Percentiles rank a stretch among this genome's conserved stretches.
These are phyloP conservation scores for Trachymyrmex septentrionalis DNA, from an alignment of 1,140 invertebrate species.

Conservation along the genomic window DNA sequence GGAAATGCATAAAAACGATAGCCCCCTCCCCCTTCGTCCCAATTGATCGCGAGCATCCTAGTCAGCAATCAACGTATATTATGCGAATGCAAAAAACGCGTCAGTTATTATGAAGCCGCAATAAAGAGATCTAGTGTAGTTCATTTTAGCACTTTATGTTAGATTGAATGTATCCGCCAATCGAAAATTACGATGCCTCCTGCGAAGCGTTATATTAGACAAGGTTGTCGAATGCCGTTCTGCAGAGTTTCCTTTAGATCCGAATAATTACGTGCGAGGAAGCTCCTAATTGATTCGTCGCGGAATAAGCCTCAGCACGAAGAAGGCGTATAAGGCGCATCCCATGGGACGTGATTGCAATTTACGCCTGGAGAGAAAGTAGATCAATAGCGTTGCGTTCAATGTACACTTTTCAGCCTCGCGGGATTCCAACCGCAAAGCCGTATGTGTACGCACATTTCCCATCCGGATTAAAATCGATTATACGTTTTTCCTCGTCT, in stretches of 20 bases:
- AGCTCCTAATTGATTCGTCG: slow-evolving; percentile 58
- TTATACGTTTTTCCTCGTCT: neutral
- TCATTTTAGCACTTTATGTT: neutral
- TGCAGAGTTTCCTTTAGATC: slow-evolving; percentile 1
- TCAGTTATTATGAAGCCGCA: neutral
- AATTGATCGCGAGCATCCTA: neutral
- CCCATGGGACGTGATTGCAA: slow-evolving; percentile 50
- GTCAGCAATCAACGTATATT: slow-evolving; percentile 35
- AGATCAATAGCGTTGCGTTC: slow-evolving; percentile 5
- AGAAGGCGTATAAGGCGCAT: slow-evolving; percentile 30
- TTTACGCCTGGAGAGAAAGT: slow-evolving; percentile 46
- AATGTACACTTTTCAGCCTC: neutral
- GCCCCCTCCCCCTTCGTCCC: too few species aligned
- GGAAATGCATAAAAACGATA: slow-evolving; percentile 29
- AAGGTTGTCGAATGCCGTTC: slow-evolving; percentile 4
- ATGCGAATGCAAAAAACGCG: slow-evolving; percentile 1
- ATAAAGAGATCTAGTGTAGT: slow-evolving; percentile 23
- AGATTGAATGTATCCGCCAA: neutral
- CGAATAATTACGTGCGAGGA: slow-evolving; percentile 44
- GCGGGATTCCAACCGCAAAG: neutral
- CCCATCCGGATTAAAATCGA: neutral
- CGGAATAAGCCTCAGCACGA: neutral
- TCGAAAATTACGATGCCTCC: slow-evolving; percentile 33
- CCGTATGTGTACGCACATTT: neutral
- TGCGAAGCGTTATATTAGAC: neutral